Evolutionary conservation across 2,888 invertebrate genomes (phyloP), one percentile per base, ranked within the genome.

Genomic region (Erynnis tages): DNA sequence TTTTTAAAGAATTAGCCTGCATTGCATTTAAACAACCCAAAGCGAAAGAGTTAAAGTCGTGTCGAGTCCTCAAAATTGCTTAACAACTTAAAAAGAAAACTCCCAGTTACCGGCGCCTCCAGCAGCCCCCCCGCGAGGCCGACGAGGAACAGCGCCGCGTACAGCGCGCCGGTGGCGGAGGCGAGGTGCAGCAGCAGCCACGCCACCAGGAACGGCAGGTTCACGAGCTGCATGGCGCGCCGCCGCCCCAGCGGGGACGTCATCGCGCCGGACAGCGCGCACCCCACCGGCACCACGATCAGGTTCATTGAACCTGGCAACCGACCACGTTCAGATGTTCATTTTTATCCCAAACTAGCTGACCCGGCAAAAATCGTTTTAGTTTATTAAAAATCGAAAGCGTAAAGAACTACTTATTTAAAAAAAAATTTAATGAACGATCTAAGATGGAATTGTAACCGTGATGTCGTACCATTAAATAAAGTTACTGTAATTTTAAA

Each of bases 231-330:
- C 96, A 96, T 96, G 4, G 95, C 92, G 56, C 91, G 88, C 55
- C 93, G 91, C 43, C 96, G 91, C 0, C 96, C 96, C 41, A 95
- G 72, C 0, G 93, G 92, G 46, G 94, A 91, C 0, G 95, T 94
- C 6, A 94, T 78, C 4, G 91, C 74, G 0, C 96, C 96, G 0
- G 95, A 96, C 41, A 94, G 76, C 4, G 95, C 82, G 63, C 95
- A 95, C 1, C 96, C 96, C 46, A 96, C 57, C 0, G 96, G 96
- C 10, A 96, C 96, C 61, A 94, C 92, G 59, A 96, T 94, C 56
- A 95, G 83, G 72, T 94, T 95, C 44, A 95, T 92, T 11, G 96
- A 96, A 82, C 95, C 96, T 95, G 73, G 4, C 6, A 7, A 25
- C 4, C 8, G 73, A 5, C 6, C 2, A 25, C 4, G 2, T 7